Percentiles rank a stretch among this genome's conserved stretches.
Evolutionary conservation across 2,113 vertebrate species (phyloP).

Genomic region (Heteronetta atricapilla): DNA sequence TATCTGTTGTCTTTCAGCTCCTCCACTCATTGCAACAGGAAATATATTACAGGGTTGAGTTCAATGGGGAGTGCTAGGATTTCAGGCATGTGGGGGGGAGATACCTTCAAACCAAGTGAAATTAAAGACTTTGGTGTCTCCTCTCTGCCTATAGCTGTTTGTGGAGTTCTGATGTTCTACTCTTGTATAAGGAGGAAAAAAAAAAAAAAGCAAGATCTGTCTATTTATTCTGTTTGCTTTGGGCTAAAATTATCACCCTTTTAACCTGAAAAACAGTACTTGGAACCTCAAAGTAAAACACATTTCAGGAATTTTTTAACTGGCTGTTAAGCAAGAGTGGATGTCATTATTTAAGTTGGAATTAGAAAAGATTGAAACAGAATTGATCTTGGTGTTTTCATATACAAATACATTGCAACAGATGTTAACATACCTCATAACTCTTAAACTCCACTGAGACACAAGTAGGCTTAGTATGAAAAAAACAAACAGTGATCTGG

Average conservation of each 20-base stretch:
- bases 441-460: neutral
- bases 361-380: neutral
- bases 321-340: neutral
- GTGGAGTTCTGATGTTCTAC: neutral
- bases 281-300: neutral
- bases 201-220: neutral
- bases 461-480: neutral
- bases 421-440: neutral
- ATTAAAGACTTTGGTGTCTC: neutral
- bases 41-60: neutral
- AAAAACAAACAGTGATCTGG: neutral
- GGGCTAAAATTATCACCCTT: neutral
- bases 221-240: neutral
- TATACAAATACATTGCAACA: neutral
- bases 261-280: neutral
- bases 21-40: neutral
- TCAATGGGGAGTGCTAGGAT: neutral
- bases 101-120: neutral
- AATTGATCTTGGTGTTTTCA: neutral
- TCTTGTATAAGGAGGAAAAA: neutral
- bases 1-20: neutral
- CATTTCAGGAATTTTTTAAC: neutral
- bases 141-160: neutral
- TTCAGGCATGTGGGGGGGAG: neutral
- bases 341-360: neutral